Evolutionary conservation across 2,113 vertebrate species (phyloP), one percentile per base, ranked within the genome.

Genomic region (Junco hyemalis): DNA sequence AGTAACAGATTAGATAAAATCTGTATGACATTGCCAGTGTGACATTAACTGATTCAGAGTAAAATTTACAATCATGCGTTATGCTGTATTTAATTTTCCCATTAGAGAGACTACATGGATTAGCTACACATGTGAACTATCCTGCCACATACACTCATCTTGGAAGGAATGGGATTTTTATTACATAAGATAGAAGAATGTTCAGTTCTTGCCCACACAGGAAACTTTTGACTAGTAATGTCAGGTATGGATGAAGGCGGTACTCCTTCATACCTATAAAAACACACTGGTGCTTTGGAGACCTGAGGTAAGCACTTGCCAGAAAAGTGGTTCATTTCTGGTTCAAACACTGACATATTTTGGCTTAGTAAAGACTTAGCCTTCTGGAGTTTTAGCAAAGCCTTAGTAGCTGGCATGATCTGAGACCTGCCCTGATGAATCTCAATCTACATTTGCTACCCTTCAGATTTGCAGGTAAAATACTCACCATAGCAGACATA

Each of bases 181-280:
- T 96, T 92, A 90, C 44, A 14, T 95, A 88, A 94, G 45, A 44
- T 35, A 91, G 60, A 96, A 93, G 85, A 92, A 95, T 94, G 68
- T 44, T 88, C 28, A 56, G 50, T 63, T 95, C 91, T 85, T 94
- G 91, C 48, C 86, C 83, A 92, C 92, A 95, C 95, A 95, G 81
- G 93, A 90, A 94, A 93, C 68, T 78, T 91, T 86, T 81, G 72
- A 88, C 65, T 93, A 89, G 68, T 44, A 94, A 88, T 53, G 60
- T 79, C 74, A 93, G 90, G 69, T 86, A 90, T 64, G 88, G 92
- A 90, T 81, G 76, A 95, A 94, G 78, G 85, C 9, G 6, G 63
- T 51, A 83, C 65, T 61, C n/a, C 24, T 90, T 80, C 85, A 94
- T 26, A 85, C 45, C 2, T 13, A 59, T 45, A 74, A 81, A 94